Evolutionary conservation across 53 echinoderm and acorn worm species (phyloP).

Genomic region (Hippasteria phrygiana): DNA sequence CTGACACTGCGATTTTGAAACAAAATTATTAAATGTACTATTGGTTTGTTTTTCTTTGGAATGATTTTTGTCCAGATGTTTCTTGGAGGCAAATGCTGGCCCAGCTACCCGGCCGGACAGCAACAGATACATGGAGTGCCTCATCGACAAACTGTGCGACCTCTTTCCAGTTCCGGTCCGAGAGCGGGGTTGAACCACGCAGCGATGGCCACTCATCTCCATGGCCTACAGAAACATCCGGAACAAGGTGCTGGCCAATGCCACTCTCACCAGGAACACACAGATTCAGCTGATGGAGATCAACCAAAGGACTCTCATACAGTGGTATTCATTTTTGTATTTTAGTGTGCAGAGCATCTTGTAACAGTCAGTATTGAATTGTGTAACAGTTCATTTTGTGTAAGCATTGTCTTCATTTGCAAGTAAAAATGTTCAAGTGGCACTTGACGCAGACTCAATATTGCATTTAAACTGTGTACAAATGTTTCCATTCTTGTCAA

Average conservation of each 20-base stretch:
- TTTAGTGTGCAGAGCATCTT: neutral
- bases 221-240: slow-evolving; percentile 67
- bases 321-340: slow-evolving; percentile 53
- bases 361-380: neutral
- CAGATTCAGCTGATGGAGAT: slow-evolving; percentile 67
- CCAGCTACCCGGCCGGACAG: slow-evolving; percentile 63
- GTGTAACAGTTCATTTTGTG: neutral
- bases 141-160: slow-evolving; percentile 55
- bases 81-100: slow-evolving; percentile 33
- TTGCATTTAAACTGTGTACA: too few relatives aligned
- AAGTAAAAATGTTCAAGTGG: too few relatives aligned
- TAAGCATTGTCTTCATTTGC: neutral
- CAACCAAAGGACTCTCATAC: slow-evolving; percentile 58
- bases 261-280: slow-evolving; percentile 25
- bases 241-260: slow-evolving; percentile 47
- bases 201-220: slow-evolving; percentile 26
- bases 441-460: too few relatives aligned
- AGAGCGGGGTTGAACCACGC: neutral
- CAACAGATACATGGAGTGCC: slow-evolving; percentile 66
- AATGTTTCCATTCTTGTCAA: too few relatives aligned
- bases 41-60: neutral
- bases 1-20: neutral
- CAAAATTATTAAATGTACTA: neutral
- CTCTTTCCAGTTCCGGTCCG: slow-evolving; percentile 7
- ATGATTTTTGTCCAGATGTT: slow-evolving; percentile 17